Conservation (phyloP, 1,140 invertebrate species). For the Drosophila dunni region DNA sequence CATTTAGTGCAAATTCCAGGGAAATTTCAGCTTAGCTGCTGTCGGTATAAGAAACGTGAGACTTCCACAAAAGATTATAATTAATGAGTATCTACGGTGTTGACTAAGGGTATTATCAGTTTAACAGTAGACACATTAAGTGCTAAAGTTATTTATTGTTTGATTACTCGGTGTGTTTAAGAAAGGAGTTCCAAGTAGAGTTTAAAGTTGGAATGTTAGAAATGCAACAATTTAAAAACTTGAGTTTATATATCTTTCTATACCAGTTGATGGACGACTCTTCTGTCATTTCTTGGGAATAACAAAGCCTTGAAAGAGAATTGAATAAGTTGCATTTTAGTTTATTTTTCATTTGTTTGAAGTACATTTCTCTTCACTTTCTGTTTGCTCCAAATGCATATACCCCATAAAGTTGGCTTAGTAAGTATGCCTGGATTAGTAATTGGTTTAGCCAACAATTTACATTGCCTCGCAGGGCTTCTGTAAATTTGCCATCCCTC, state of each 20-base stretch:
- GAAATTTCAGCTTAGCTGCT: constrained; percentile 7
- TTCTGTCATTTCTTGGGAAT: no score
- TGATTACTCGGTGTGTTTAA: not conserved
- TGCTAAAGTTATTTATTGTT: not conserved
- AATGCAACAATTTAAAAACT: no score
- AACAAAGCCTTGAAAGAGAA: no score
- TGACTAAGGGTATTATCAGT: constrained; percentile 1
- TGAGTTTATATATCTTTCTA: no score
- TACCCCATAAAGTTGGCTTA: constrained; percentile 11
- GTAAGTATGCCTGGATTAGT: constrained; percentile 62
- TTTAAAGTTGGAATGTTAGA: no score
- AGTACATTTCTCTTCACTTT: no score
- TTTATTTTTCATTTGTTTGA: not conserved
- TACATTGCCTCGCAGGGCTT: constrained; percentile 68
- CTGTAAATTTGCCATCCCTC: constrained; percentile 47
- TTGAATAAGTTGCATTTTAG: not conserved
- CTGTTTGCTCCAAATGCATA: not conserved
- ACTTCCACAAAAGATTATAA: not conserved
- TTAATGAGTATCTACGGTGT: constrained; percentile 7
- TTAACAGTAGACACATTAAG: not conserved
- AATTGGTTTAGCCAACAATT: constrained; percentile 80
- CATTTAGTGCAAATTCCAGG: not conserved
- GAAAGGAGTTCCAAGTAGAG: no score
- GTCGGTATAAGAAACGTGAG: not conserved
- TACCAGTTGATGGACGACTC: no score